phyloP scores from a whole-genome alignment of 2,888 invertebrate species.

The Ichneumoninae sp. region DNA sequence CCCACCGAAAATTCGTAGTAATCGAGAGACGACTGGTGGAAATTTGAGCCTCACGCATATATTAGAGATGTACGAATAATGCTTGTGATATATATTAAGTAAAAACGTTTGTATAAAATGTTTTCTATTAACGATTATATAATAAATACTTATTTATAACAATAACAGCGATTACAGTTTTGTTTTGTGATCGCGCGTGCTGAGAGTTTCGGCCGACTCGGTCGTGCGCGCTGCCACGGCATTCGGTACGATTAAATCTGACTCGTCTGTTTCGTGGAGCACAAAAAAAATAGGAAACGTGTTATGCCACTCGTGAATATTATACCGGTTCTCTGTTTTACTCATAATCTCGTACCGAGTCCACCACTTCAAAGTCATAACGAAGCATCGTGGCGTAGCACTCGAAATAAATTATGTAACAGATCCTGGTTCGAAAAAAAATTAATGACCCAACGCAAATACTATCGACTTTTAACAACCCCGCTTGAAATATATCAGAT shows the following conservation, averaged over 20 bases:
- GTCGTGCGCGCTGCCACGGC: slow-evolving; percentile 12
- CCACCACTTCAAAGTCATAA: slow-evolving; percentile 5
- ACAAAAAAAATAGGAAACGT: slow-evolving; percentile 25
- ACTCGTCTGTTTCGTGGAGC: slow-evolving; percentile 10
- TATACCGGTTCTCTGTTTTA: not conserved
- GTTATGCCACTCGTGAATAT: slow-evolving; percentile 21
- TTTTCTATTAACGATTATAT: slow-evolving; percentile 81
- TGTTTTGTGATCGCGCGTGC: slow-evolving; percentile 17
- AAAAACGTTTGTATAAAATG: slow-evolving; percentile 78
- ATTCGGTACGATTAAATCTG: slow-evolving; percentile 33
- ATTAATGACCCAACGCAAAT: not conserved
- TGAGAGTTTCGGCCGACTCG: not conserved
- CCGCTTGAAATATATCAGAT: not conserved
- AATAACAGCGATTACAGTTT: slow-evolving; percentile 74
- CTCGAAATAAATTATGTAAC: slow-evolving; percentile 9
- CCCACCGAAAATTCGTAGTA: slow-evolving; percentile 11
- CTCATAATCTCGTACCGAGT: not conserved
- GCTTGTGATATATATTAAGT: slow-evolving; percentile 75
- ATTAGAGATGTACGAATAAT: slow-evolving; percentile 71
- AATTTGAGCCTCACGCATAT: slow-evolving; percentile 30
- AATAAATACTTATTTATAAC: slow-evolving; percentile 83
- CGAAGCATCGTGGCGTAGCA: slow-evolving; percentile 5
- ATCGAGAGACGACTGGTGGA: slow-evolving; percentile 7
- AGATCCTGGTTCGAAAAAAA: not conserved
- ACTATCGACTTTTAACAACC: not conserved